Conservation (phyloP, 2,113 vertebrate species). For the Neomonachus schauinslandi region DNA sequence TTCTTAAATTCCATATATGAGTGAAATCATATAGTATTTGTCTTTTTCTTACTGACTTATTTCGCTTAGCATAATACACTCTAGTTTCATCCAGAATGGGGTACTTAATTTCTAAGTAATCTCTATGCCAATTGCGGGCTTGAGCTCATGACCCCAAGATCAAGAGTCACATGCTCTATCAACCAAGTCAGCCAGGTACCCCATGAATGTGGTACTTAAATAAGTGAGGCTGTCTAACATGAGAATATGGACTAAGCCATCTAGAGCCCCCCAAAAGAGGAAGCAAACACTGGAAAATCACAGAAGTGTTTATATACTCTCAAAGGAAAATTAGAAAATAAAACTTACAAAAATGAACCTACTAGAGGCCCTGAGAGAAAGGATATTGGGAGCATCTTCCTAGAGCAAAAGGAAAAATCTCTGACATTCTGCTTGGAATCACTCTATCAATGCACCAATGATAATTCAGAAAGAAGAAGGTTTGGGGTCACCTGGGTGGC, state of each 20-base stretch:
- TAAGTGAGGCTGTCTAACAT: not conserved
- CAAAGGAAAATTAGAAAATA: conserved; percentile 41
- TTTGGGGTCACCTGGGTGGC: not conserved
- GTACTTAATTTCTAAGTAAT: not conserved
- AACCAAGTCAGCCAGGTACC: not conserved
- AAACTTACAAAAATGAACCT: not conserved
- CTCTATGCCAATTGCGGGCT: not conserved
- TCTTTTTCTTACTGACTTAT: not conserved
- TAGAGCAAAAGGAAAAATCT: conserved; percentile 8
- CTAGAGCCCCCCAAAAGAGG: not conserved
- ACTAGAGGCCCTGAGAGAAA: not conserved
- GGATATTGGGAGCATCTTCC: not conserved
- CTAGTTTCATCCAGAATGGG: not conserved
- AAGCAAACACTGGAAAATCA: conserved; percentile 13
- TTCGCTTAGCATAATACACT: not conserved
- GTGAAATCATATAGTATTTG: not conserved
- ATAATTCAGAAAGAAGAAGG: conserved; percentile 11
- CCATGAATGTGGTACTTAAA: not conserved
- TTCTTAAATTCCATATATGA: not conserved
- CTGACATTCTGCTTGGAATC: conserved; percentile 42
- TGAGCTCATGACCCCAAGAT: not conserved
- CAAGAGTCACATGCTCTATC: not conserved
- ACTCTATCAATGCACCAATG: not conserved
- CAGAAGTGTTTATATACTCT: not conserved
- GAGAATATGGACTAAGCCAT: not conserved